Percentiles rank a stretch among this genome's conserved stretches.
phyloP scores from a whole-genome alignment of 2,113 vertebrate genomes.

The Synodontis membranacea region DNA sequence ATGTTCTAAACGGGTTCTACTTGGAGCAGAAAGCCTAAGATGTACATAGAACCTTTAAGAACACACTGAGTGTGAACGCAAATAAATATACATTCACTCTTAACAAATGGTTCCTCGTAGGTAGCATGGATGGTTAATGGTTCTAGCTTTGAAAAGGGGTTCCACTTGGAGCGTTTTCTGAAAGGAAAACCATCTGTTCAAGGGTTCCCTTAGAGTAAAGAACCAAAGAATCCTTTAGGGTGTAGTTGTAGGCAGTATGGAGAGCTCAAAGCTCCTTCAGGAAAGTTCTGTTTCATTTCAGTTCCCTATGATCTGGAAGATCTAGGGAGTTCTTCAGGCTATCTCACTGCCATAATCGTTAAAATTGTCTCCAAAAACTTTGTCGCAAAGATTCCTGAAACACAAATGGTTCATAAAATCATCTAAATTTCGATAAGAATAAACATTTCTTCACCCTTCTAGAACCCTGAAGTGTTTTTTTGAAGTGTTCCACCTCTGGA shows the following conservation, averaged over 20 bases:
- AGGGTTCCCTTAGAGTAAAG: not conserved
- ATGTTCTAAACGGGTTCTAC: not conserved
- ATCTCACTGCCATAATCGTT: not conserved
- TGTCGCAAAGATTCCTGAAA: not conserved
- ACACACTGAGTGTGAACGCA: not conserved
- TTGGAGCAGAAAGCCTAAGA: not conserved
- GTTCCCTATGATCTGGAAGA: not conserved
- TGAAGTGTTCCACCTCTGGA: not conserved
- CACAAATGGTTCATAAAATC: not conserved
- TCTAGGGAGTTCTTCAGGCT: not conserved
- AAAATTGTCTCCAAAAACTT: not conserved
- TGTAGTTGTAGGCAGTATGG: not conserved
- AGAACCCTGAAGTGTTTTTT: not conserved
- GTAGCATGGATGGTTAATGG: not conserved
- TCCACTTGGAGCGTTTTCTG: not conserved
- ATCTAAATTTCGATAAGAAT: not conserved
- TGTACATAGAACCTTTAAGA: not conserved
- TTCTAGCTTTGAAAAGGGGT: not conserved
- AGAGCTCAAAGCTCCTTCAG: not conserved
- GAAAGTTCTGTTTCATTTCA: not conserved
- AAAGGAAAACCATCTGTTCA: not conserved
- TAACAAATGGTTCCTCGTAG: not conserved
- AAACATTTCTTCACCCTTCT: not conserved
- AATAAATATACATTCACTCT: constrained; percentile 1
- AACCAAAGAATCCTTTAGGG: not conserved